Evolutionary conservation across 2,113 vertebrate genomes (phyloP), one percentile per base, ranked within the genome.

Genomic region (Larimichthys polyactis): DNA sequence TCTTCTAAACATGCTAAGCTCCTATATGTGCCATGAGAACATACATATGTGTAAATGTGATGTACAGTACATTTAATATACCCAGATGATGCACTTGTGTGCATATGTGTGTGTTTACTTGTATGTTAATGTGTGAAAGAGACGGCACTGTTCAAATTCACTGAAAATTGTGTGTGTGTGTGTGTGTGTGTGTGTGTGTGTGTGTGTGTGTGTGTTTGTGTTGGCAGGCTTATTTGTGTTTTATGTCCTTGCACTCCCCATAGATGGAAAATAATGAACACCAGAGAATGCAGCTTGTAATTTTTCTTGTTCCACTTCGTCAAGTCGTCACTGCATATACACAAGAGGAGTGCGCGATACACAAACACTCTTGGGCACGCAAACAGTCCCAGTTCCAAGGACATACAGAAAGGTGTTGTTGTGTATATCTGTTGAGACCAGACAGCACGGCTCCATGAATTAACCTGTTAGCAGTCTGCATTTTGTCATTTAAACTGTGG

Each of bases 311-410:
- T 87, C 86, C 81, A 83, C 87, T 89, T 86, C 40, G 63, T 88
- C 78, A 85, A 79, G 70, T 73, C 62, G 55, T 82, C 84, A 57
- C 78, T 72, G 78, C 80, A 67, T 81, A 81, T 67, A 90, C 86
- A 91, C 17, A 64, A 67, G 51, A 43, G 79, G 46, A 79, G 75
- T 24, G 63, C 6, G 43, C 24, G 60, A 76, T 91, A 88, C 90
- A 91, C 87, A 91, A 90, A 92, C 91, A 90, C 89, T 89, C 86
- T 1, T 0, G 22, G 22, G 70, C 86, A 80, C 76, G 87, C 84
- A 89, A 88, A 92, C 88, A 89, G 66, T 77, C 55, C 66, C 72
- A 68, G 49, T 85, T 77, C 75, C 72, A 84, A 84, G 79, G 83
- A 80, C 86, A 80, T 68, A 49, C 69, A 79, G 69, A 86, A 86